Base-by-base conservation (phyloP, 2,113 vertebrate genomes). In the Phalacrocorax brasilianus region DNA sequence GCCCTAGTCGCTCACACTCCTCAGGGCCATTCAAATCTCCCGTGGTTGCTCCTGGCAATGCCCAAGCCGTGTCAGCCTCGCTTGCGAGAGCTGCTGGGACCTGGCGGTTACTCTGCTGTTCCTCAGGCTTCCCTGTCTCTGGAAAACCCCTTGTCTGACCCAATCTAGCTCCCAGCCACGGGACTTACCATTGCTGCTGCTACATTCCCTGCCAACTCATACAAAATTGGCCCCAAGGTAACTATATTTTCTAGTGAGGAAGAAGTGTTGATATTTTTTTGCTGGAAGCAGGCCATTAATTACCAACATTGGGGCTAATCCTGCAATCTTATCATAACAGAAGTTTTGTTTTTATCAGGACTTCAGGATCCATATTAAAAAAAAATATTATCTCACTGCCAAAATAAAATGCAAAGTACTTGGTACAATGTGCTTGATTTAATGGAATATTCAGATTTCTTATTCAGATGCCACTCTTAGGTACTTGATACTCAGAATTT, bases 381-480 rank as follows among this genome's bases (percentile, higher is more conserved):
- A 78, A 24, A 94, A 90, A 83, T 85, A 66, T 17, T 77, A 65
- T 40, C 71, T 65, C 66, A 68, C 26, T 76, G 77, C 42, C 71
- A 87, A 87, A 91, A 91, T 71, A 83, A 90, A 92, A 93, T 70
- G 52, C 30, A 78, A 84, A 85, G 63, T 61, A 70, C 52, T 70
- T 68, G 55, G 53, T 90, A 53, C 47, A 45, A 20, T 11, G 62
- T 78, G n/a, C 32, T 76, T 80, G 45, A 73, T 62, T 85, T 63
- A 66, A 79, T 81, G 71, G 52, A 85, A 83, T 56, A 88, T 63
- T 82, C 47, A 49, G 24, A 8, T 82, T 52, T 79, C 52, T 49
- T 71, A 44, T 35, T 83, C 67, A 81, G 71, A 77, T 65, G 35
- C 19, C 38, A 50, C 42, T 61, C 33, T 32, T 15, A 19, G 35